Evolutionary conservation across 2,888 invertebrate genomes (phyloP).

Genomic region (Xestia sexstrigata): DNA sequence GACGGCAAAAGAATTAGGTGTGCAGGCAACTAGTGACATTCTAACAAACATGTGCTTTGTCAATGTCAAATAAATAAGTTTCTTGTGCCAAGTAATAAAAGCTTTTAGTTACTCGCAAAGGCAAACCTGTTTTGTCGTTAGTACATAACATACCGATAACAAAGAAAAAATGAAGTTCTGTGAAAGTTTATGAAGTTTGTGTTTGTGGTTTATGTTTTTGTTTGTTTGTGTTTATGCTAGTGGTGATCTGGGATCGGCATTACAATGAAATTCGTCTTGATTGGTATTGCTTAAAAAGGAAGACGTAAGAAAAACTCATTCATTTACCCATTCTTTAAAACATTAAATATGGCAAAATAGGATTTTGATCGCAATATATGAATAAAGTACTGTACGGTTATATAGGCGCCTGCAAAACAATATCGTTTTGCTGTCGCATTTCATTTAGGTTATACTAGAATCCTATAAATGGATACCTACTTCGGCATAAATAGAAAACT

Average conservation of each 20-base stretch:
- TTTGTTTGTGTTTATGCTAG: no score
- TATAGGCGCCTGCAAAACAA: background rate
- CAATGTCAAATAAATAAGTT: constrained; percentile 1
- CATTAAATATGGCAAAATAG: background rate
- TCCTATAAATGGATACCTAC: background rate
- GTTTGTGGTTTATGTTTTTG: no score
- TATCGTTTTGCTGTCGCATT: background rate
- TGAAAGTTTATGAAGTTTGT: no score
- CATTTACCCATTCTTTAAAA: background rate
- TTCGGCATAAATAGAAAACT: background rate
- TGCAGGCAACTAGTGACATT: constrained; percentile 21
- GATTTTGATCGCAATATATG: constrained; percentile 26
- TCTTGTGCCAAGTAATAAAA: no score
- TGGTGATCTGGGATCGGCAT: background rate
- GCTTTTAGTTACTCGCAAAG: background rate
- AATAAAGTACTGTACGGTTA: constrained; percentile 3
- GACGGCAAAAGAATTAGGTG: constrained; percentile 5
- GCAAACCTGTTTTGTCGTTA: background rate
- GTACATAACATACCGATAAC: background rate
- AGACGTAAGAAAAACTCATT: background rate
- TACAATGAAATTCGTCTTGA: background rate
- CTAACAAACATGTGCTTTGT: background rate
- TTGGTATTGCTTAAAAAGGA: background rate
- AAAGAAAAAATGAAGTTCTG: background rate
- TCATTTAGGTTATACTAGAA: background rate